phyloP scores from a whole-genome alignment of 2,888 invertebrate species.

The Leptinotarsa peninsularis region DNA sequence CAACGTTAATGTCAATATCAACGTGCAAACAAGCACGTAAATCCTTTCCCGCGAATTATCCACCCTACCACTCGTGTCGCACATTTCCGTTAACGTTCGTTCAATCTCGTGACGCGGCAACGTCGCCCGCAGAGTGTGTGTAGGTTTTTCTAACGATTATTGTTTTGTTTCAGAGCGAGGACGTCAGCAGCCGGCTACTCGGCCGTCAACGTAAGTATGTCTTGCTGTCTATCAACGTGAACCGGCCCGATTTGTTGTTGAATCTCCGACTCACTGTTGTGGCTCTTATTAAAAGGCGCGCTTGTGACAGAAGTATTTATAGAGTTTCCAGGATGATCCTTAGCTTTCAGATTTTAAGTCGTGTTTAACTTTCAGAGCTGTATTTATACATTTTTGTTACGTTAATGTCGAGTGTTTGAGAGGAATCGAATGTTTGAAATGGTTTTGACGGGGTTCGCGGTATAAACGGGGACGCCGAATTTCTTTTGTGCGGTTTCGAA shows the following conservation, averaged over 20 bases:
- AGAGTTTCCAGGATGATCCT: constrained; percentile 7
- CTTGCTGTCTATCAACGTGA: constrained; percentile 17
- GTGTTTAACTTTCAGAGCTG: background rate
- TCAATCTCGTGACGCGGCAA: background rate
- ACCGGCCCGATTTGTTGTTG: constrained; percentile 10
- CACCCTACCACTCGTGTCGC: background rate
- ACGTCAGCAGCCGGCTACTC: constrained; percentile 62
- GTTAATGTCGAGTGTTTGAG: constrained; percentile 1
- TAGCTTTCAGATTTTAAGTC: constrained; percentile 3
- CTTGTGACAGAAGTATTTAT: constrained; percentile 22
- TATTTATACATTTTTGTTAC: constrained; percentile 19
- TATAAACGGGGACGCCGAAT: background rate
- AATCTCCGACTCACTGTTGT: constrained; percentile 26
- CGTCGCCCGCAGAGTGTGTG: background rate
- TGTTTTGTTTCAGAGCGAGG: constrained; percentile 69
- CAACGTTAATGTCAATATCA: too few relatives aligned
- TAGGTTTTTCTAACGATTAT: constrained; percentile 29
- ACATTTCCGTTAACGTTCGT: background rate
- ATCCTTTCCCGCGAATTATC: background rate
- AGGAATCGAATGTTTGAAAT: constrained; percentile 15
- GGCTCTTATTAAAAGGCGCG: background rate
- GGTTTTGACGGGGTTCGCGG: background rate
- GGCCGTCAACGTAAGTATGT: constrained; percentile 69
- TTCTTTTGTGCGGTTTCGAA: background rate
- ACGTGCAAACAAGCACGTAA: background rate